Evolutionary conservation across 2,797 vertebrate species (phyloP).

Genomic region (Gastrophryne carolinensis): DNA sequence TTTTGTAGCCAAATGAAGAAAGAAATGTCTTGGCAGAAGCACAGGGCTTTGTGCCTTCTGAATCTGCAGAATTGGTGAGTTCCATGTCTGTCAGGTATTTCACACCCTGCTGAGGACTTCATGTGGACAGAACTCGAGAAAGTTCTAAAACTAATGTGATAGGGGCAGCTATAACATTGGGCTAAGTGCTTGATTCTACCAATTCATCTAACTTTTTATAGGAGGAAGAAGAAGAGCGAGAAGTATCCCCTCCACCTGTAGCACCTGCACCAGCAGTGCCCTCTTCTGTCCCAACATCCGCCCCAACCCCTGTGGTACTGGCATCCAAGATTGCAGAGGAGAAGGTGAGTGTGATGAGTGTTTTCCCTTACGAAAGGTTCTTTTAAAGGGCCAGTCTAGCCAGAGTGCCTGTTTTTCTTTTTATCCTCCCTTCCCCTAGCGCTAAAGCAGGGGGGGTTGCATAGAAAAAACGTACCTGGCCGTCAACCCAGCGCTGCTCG

Average conservation of each 20-base stretch:
- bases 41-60: slow-evolving; percentile 79
- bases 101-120: neutral
- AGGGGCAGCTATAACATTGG: neutral
- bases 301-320: slow-evolving; percentile 39
- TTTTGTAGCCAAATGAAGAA: slow-evolving; percentile 90
- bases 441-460: too few species aligned
- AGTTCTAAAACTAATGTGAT: neutral
- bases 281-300: slow-evolving; percentile 52
- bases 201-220: slow-evolving; percentile 38
- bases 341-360: slow-evolving; percentile 65
- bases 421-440: too few species aligned
- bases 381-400: neutral
- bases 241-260: slow-evolving; percentile 56
- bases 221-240: slow-evolving; percentile 59
- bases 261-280: slow-evolving; percentile 48
- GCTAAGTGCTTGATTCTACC: neutral
- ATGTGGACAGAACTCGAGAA: neutral
- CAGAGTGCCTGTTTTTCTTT: too few species aligned
- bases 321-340: slow-evolving; percentile 62
- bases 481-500: too few species aligned
- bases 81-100: neutral
- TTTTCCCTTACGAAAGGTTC: neutral
- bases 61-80: slow-evolving; percentile 65
- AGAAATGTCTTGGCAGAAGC: slow-evolving; percentile 92
- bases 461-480: too few species aligned